Evolutionary conservation across 2,113 vertebrate species (phyloP).

Genomic region (Bujurquina vittata): DNA sequence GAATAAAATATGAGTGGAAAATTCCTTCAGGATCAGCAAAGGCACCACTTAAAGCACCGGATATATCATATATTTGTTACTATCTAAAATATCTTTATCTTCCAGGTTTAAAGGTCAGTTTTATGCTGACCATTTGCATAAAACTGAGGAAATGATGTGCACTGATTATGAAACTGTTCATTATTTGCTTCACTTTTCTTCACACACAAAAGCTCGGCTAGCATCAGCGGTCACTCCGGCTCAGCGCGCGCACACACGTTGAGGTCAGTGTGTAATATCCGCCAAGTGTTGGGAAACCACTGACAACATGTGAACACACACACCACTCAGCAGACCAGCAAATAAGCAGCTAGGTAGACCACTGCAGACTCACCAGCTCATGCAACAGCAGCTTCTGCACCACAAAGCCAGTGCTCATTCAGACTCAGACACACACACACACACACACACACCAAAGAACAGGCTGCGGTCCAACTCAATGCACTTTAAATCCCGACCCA

Average conservation of each 20-base stretch:
- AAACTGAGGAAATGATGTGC: no score
- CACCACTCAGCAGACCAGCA: constrained; percentile 59
- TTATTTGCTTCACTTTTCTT: background rate
- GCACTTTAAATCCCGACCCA: constrained; percentile 73
- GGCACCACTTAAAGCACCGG: background rate
- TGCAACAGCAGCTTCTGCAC: constrained; percentile 54
- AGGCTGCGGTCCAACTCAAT: constrained; percentile 66
- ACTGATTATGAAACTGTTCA: no score
- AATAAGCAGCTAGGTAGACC: constrained; percentile 74
- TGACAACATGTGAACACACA: constrained; percentile 61
- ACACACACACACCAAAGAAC: constrained; percentile 44
- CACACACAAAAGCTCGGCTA: background rate
- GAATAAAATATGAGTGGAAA: background rate
- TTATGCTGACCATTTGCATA: background rate
- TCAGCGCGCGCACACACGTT: background rate
- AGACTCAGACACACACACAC: constrained; percentile 16
- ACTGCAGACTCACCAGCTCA: constrained; percentile 51
- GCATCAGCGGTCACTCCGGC: constrained; percentile 24
- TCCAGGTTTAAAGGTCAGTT: background rate
- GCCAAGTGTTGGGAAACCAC: constrained; percentile 63
- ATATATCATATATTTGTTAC: background rate
- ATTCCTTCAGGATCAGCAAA: background rate
- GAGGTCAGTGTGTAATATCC: constrained; percentile 44
- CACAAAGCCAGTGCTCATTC: constrained; percentile 71
- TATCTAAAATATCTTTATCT: background rate